Percentiles rank a stretch among this genome's conserved stretches.
Conservation (phyloP, 2,113 vertebrate species). For the Cololabis saira region DNA sequence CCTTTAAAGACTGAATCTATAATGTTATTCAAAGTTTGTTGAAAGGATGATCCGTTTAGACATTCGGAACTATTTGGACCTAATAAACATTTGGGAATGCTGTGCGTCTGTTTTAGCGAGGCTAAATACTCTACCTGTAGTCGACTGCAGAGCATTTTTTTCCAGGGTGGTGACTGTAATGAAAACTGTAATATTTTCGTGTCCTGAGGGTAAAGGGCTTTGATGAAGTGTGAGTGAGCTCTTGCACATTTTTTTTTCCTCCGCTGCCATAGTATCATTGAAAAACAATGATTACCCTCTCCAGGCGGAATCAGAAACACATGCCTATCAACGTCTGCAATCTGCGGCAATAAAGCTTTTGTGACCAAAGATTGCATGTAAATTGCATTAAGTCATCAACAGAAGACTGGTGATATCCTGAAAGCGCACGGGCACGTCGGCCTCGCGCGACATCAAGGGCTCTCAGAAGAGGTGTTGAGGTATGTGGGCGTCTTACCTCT, state of each 20-base stretch:
- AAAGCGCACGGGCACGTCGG: constrained; percentile 37
- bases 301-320: constrained; percentile 70
- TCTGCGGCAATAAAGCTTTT: constrained; percentile 62
- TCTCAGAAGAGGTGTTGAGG: constrained; percentile 32
- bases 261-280: constrained; percentile 68
- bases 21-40: too few relatives aligned
- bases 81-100: too few relatives aligned
- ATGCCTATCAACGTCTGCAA: constrained; percentile 67
- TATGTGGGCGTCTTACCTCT: constrained; percentile 44
- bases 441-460: constrained; percentile 47
- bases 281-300: constrained; percentile 71
- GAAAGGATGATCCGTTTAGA: too few relatives aligned
- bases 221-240: constrained; percentile 73
- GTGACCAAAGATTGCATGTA: constrained; percentile 59
- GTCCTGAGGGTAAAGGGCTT: constrained; percentile 50
- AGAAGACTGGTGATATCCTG: constrained; percentile 43
- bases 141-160: constrained; percentile 34
- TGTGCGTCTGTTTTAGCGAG: too few relatives aligned
- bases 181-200: constrained; percentile 65
- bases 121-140: constrained; percentile 48
- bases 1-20: too few relatives aligned
- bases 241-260: constrained; percentile 55
- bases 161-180: constrained; percentile 49
- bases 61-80: too few relatives aligned
- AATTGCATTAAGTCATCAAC: constrained; percentile 72